Evolutionary conservation across 2,797 vertebrate genomes (phyloP), one percentile per base, ranked within the genome.

Genomic region (Microhierax caerulescens): DNA sequence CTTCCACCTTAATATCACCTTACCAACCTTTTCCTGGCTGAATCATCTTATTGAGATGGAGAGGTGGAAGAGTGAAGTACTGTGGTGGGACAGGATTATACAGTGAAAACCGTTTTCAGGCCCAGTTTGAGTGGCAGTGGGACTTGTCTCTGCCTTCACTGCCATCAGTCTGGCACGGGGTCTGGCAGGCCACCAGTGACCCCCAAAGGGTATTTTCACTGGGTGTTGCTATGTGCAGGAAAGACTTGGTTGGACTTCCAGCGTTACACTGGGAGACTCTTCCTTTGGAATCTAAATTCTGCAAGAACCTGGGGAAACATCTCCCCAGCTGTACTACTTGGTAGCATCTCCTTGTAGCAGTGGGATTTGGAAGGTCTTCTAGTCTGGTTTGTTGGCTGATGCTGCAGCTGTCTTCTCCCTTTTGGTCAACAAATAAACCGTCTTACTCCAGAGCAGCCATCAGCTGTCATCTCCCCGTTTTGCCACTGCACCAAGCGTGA

Each of bases 391-490:
- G 7, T 7, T 3, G 15, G 51, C 68, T 45, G 63, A 43, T 65
- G 67, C 41, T 9, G 77, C 68, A 88, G 88, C 73, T 85, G 64
- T 25, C 88, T 48, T 27, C 56, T 84, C 47, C 78, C 54, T 36
- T 47, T 67, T 14, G 4, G 56, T 22, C 85, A 28, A 5, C 4
- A 5, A 76, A 75, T n/a, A 59, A 63, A 48, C 51, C 39, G 13
- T 41, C 76, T 39, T 9, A 21, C 13, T 48, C 30, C 75, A 21
- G 85, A 88, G 90, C 88, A 82, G 74, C 5, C 63, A 65, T 59
- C 94, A 88, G 91, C 94, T 94, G 86, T 22, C 90, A 25, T 43
- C 39, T 54, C 43, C 92, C 64, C 50, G 53, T 75, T 73, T 10
- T 48, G 4, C 76, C 10, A 5, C 88, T 37, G 50, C 87, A 39